Evolutionary conservation across 1,140 invertebrate species (phyloP), one percentile per base, ranked within the genome.

Genomic region (Nephotettix cincticeps): DNA sequence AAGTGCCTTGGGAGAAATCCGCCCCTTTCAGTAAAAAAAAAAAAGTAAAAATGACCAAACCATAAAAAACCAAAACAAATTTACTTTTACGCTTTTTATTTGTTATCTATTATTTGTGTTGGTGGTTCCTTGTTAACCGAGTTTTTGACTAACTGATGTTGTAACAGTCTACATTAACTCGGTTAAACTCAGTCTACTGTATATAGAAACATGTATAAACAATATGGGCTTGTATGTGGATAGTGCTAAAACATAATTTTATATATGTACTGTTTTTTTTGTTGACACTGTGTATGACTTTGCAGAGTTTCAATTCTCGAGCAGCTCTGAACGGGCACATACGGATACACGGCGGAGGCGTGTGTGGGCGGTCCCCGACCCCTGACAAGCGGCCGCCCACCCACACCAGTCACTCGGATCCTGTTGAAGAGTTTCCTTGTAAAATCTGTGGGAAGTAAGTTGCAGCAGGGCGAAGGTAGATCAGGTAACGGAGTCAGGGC

Each of bases 401-500:
- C 27, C 71, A 66, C 14, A 68, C 70, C n/a, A 63, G 61, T 58
- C 73, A 73, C 69, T 58, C 51, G 17, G 77, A 81, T 32, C 56
- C 75, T 68, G 45, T 76, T 19, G 84, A 84, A 70, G 80, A 88
- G 77, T 91, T 93, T 84, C 95, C 95, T 78, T 98, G 96, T 89
- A 96, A 95, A 88, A 91, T 97, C 81, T 98, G 96, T 91, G 94
- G 94, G 88, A 97, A 96, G 95, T 97, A 93, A 93, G 94, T 94
- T 84, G 13, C 47, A 13, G 21, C 56, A 11, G 19, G n/a, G 63
- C 9, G 56, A 65, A 40, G 63, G 63, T 29, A 43, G 23, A 23
- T 36, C 19, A 68, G 66, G 66, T 68, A 45, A 47, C 25, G 14
- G 27, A 68, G 43, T 54, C 17, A 51, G 19, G 67, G 21, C 43